These are phyloP conservation scores for Phylloscopus whistleri DNA, from an alignment of 2,113 vertebrate species.

Conservation along the genomic window DNA sequence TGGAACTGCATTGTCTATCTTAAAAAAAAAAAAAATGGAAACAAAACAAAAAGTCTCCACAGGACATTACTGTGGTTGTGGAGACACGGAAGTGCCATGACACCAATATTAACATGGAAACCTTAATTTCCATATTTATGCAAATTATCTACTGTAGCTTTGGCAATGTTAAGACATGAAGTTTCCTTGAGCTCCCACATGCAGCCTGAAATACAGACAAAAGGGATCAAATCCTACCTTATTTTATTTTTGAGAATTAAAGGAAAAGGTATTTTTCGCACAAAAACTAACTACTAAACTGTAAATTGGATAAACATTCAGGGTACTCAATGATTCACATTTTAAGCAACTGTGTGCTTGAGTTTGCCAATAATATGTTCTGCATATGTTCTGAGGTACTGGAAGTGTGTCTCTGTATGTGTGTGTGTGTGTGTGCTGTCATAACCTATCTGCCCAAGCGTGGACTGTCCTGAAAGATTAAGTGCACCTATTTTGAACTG, in stretches of 20 bases:
- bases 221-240: constrained; percentile 13
- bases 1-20: neutral
- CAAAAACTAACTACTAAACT: neutral
- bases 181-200: neutral
- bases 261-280: neutral
- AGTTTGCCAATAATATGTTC: constrained; percentile 39
- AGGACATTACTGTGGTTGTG: neutral
- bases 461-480: constrained; percentile 80
- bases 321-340: neutral
- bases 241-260: neutral
- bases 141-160: constrained; percentile 25
- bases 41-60: neutral
- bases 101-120: neutral
- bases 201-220: constrained; percentile 18
- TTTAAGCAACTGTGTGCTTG: constrained; percentile 46
- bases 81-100: neutral
- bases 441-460: constrained; percentile 77
- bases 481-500: constrained; percentile 81
- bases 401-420: neutral
- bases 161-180: constrained; percentile 45
- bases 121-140: constrained; percentile 35
- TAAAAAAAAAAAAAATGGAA: neutral
- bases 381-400: constrained; percentile 8
- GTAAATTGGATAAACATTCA: neutral
- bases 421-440: constrained; percentile 30